Conservation (phyloP, 2,888 invertebrate genomes). For the Tetheella fluctuosa region DNA sequence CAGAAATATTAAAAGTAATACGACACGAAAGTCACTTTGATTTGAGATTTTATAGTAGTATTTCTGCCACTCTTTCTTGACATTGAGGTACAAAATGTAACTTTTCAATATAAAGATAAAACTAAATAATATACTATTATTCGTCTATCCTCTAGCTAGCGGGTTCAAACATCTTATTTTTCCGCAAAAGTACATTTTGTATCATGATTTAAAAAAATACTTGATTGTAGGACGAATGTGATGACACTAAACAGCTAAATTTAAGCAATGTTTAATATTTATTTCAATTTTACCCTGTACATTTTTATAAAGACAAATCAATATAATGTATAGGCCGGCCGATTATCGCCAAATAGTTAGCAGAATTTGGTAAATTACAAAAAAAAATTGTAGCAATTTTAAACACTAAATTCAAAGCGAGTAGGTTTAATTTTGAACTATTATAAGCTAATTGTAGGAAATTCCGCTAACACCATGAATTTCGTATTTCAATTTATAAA, state of each 20-base stretch:
- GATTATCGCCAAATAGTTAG: constrained; percentile 15
- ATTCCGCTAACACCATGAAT: not conserved
- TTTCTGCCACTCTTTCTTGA: not conserved
- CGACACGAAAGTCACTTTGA: not conserved
- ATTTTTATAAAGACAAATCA: constrained; percentile 50
- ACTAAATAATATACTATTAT: not conserved
- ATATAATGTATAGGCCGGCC: constrained; percentile 37
- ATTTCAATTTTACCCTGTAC: constrained; percentile 73
- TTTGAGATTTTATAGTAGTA: not conserved
- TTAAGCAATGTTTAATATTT: constrained; percentile 41
- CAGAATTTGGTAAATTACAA: not conserved
- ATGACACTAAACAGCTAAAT: constrained; percentile 34
- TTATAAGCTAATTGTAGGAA: not conserved
- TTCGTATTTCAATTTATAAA: constrained; percentile 13
- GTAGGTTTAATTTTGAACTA: not conserved
- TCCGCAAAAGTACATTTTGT: constrained; percentile 20
- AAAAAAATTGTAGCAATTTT: not conserved
- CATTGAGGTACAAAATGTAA: not conserved
- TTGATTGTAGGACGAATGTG: constrained; percentile 26
- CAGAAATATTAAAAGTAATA: not conserved
- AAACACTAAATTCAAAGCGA: too few species aligned
- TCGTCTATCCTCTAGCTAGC: not conserved
- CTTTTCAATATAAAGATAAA: not conserved
- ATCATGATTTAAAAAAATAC: constrained; percentile 23
- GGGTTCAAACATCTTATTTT: not conserved